Evolutionary conservation across 2,113 vertebrate species (phyloP).

Genomic region (Tautogolabrus adspersus): DNA sequence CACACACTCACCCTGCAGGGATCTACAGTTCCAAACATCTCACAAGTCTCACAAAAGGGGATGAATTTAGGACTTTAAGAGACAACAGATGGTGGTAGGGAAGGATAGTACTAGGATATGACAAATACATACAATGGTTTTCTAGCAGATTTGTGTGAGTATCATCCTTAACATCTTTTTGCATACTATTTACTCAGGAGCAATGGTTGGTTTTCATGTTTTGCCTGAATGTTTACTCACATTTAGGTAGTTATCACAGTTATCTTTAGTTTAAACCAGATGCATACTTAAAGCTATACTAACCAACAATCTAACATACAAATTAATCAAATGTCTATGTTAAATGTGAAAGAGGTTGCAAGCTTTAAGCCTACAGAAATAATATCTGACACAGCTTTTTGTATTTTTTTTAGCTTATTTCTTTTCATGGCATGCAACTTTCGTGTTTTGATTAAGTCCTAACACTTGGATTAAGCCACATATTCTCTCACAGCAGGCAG

Average conservation of each 20-base stretch:
- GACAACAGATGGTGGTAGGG: conserved; percentile 22
- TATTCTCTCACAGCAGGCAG: conserved; percentile 5
- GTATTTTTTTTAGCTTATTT: background rate
- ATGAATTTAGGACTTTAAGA: conserved; percentile 32
- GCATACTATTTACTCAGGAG: background rate
- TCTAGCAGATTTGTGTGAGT: background rate
- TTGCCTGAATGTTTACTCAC: background rate
- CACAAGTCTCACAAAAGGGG: conserved; percentile 24
- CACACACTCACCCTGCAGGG: conserved; percentile 24
- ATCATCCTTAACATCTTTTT: background rate
- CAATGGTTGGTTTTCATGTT: background rate
- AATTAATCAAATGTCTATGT: background rate
- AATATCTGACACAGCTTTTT: background rate
- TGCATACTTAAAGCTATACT: background rate
- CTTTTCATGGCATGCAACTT: background rate
- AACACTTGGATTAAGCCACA: background rate
- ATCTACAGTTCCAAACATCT: conserved; percentile 48
- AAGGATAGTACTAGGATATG: background rate
- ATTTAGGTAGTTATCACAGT: background rate
- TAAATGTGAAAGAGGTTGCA: background rate
- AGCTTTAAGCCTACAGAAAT: background rate
- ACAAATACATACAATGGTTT: background rate
- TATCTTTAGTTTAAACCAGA: background rate
- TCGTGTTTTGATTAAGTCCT: background rate
- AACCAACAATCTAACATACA: background rate